Percentiles rank a stretch among this genome's conserved stretches.
These are phyloP conservation scores for Synanthedon tipuliformis DNA, from an alignment of 2,888 invertebrate species.

Conservation along the genomic window DNA sequence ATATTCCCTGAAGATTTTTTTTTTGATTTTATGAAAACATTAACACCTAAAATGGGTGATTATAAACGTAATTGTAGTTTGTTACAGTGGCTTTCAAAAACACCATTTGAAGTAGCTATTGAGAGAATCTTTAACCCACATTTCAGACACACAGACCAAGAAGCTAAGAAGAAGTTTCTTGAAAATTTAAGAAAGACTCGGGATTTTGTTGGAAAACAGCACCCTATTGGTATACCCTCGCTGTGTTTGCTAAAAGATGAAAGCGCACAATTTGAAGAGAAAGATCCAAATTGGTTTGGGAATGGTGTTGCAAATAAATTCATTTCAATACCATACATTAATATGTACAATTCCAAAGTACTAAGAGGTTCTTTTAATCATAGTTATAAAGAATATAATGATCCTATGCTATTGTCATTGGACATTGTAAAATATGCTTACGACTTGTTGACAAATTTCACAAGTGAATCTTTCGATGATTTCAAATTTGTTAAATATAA, in stretches of 20 bases:
- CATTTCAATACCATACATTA: conserved; percentile 13
- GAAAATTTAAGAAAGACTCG: conserved; percentile 1
- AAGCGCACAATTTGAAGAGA: conserved; percentile 1
- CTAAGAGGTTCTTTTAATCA: conserved; percentile 10
- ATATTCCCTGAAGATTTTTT: conserved; percentile 17
- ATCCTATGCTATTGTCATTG: conserved; percentile 15
- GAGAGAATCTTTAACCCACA: not conserved
- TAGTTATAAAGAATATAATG: conserved; percentile 11
- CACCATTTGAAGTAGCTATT: not conserved
- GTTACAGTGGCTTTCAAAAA: not conserved
- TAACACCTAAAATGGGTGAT: not conserved
- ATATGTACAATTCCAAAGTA: conserved; percentile 9
- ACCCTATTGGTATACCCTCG: conserved; percentile 7
- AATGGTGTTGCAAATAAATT: conserved; percentile 15
- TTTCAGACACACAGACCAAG: not conserved
- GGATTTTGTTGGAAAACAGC: conserved; percentile 4
- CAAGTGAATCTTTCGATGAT: conserved; percentile 4
- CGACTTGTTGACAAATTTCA: conserved; percentile 24
- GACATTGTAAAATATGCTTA: conserved; percentile 27
- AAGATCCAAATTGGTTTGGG: conserved; percentile 19
- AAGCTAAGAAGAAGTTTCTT: conserved; percentile 2
- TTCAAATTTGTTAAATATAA: not conserved
- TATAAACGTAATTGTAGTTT: not conserved
- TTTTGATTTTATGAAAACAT: conserved; percentile 8
- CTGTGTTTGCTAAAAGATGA: conserved; percentile 7